Evolutionary conservation across 2,113 vertebrate genomes (phyloP).

Genomic region (Syngnathus floridae): DNA sequence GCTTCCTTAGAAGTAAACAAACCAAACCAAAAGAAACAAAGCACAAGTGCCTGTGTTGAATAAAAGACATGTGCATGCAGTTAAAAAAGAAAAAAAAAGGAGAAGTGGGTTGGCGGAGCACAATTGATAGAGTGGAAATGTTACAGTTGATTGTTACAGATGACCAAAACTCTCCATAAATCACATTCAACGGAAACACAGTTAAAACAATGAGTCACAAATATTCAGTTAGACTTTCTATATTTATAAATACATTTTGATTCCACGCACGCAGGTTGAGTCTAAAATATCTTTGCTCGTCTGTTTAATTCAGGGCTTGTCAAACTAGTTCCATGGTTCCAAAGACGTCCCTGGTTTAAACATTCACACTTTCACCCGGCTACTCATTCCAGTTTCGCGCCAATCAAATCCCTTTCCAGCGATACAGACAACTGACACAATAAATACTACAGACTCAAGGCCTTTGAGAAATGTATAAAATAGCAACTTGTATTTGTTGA

Average conservation of each 20-base stretch:
- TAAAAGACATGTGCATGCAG: constrained; percentile 44
- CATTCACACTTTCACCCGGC: neutral
- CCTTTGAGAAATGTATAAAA: constrained; percentile 51
- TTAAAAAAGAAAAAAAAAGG: constrained; percentile 10
- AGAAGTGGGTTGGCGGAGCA: too few relatives aligned
- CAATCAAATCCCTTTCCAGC: constrained; percentile 14
- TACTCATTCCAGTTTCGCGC: constrained; percentile 2
- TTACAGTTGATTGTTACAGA: neutral
- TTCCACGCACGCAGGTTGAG: neutral
- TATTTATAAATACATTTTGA: neutral
- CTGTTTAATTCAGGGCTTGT: neutral
- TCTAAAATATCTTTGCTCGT: neutral
- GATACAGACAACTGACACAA: constrained; percentile 30
- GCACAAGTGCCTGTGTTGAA: constrained; percentile 8
- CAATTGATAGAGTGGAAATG: neutral
- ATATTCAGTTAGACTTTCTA: neutral
- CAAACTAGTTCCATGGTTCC: too few relatives aligned
- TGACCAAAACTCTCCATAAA: neutral
- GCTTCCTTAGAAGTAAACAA: constrained; percentile 35
- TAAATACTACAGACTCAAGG: constrained; percentile 39
- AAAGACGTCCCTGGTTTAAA: neutral
- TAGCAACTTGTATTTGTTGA: constrained; percentile 16
- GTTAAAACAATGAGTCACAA: neutral
- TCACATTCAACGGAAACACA: neutral
- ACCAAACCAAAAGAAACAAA: neutral